Evolutionary conservation across 2,797 vertebrate genomes (phyloP), one percentile per base, ranked within the genome.

Genomic region (Clarias platycephalus): DNA sequence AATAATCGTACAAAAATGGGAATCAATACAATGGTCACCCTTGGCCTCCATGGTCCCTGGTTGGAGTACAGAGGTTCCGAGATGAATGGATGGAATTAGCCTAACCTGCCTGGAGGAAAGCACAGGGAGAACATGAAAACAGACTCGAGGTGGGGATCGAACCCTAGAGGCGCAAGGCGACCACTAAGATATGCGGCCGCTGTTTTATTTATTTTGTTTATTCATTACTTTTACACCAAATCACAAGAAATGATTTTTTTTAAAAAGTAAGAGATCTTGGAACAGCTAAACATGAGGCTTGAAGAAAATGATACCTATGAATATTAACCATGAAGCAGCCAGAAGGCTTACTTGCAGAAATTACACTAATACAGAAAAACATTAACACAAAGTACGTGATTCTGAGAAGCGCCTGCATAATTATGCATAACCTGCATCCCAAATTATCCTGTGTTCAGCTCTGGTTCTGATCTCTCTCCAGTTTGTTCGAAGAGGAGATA

Each of bases 401-500:
- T 53, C 44, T 28, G 70, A 26, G 20, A 4, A 57, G 16, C 16
- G 18, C 5, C 20, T 49, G 44, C 44, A 49, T 49, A 49, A 49
- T 49, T 28, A 60, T 15, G 31, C 31, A 34, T 58, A 20, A 22
- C 16, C 22, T 55, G 49, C n/a, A 28, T 28, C 28, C 74, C 60
- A 3, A 22, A 67, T 60, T 28, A 57, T 76, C n/a, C 62, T 18
- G 16, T 57, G 58, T 28, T 83, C 16, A 71, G 28, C 9, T 26
- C 16, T 37, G 22, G 9, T 18, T 82, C 76, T 13, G 0, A 82
- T 84, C 82, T 90, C 81, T 83, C 15, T 90, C 2, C 90, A 99
- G 98, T 92, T 95, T 99, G 84, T 98, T 98, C 92, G 97, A 99
- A 92, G 98, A 99, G 91, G 97, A 99, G 84, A 97, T 99, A 86